Conservation (phyloP, 2,113 vertebrate genomes). For the Ammodytes marinus region DNA sequence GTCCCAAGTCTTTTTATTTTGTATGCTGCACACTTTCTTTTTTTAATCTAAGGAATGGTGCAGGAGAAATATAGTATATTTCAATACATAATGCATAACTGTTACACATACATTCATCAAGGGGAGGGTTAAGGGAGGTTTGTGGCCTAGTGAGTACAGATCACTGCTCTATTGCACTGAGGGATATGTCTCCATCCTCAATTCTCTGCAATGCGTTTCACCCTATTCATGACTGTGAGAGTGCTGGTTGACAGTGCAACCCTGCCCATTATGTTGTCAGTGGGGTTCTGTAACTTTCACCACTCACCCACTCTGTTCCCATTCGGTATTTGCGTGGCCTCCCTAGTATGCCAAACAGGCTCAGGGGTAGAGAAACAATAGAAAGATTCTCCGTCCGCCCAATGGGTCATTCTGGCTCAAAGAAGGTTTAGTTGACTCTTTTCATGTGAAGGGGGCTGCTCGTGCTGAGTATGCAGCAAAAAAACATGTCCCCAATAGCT, state of each 20-base stretch:
- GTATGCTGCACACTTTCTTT: neutral
- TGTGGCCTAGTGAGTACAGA: slow-evolving; percentile 17
- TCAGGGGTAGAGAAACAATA: slow-evolving; percentile 49
- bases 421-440: slow-evolving; percentile 59
- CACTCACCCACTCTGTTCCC: neutral
- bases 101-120: slow-evolving; percentile 42
- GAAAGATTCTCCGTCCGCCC: slow-evolving; percentile 19
- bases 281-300: slow-evolving; percentile 37
- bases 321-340: slow-evolving; percentile 14
- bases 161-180: slow-evolving; percentile 15
- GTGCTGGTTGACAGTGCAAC: slow-evolving; percentile 38
- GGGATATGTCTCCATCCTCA: slow-evolving; percentile 46
- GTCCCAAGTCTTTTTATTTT: slow-evolving; percentile 8
- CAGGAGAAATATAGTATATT: slow-evolving; percentile 23
- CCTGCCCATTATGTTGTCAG: slow-evolving; percentile 56
- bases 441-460: slow-evolving; percentile 43
- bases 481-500: slow-evolving; percentile 21
- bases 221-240: slow-evolving; percentile 44
- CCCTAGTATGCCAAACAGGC: slow-evolving; percentile 34
- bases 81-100: slow-evolving; percentile 33
- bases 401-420: slow-evolving; percentile 48
- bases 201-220: slow-evolving; percentile 60
- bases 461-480: slow-evolving; percentile 47
- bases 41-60: slow-evolving; percentile 26
- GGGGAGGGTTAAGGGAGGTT: slow-evolving; percentile 10